phyloP scores from a whole-genome alignment of 2,797 vertebrate species.

The Melopsittacus undulatus region DNA sequence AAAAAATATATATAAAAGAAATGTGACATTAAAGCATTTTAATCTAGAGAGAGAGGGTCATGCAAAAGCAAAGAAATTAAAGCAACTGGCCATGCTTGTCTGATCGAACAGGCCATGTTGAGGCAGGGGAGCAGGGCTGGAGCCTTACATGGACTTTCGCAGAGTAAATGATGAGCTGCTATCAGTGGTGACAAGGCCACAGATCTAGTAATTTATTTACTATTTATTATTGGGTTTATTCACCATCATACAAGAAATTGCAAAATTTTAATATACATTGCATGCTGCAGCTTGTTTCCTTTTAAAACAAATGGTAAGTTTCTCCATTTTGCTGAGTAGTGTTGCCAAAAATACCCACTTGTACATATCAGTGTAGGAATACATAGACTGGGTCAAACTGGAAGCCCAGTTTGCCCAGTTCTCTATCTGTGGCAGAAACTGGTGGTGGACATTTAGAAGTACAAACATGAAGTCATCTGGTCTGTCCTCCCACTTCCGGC shows the following conservation, averaged over 20 bases:
- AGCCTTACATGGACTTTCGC: background rate
- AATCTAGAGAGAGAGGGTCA: background rate
- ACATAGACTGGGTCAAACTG: background rate
- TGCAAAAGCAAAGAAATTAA: background rate
- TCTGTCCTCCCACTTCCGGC: background rate
- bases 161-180: background rate
- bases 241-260: background rate
- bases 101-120: background rate
- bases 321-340: background rate
- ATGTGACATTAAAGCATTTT: background rate
- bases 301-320: background rate
- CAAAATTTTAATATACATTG: background rate
- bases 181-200: background rate
- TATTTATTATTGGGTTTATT: background rate
- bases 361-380: background rate
- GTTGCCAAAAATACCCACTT: background rate
- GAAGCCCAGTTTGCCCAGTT: background rate
- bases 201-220: constrained; percentile 8
- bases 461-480: background rate
- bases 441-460: background rate
- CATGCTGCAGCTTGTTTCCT: background rate
- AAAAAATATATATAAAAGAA: background rate
- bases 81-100: background rate
- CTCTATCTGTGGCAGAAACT: background rate
- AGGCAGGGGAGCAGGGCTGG: background rate